A percentile compares a stretch with the other conserved stretches of the same genome.
Evolutionary conservation across 2,888 invertebrate genomes (phyloP).

Genomic region (Rotaria socialis): DNA sequence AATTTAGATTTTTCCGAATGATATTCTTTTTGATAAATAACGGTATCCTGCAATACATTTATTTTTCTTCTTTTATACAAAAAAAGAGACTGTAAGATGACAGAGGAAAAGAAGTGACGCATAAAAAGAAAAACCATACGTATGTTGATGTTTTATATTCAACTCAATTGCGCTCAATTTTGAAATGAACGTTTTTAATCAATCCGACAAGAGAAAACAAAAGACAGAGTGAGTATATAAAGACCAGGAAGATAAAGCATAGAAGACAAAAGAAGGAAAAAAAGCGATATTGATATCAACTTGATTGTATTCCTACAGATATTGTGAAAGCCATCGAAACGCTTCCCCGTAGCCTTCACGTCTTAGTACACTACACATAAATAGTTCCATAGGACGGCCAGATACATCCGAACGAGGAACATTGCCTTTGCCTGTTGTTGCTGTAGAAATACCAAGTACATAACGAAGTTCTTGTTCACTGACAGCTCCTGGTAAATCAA

Average conservation of each 20-base stretch:
- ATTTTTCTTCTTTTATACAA: conserved; percentile 26
- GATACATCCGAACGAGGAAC: conserved; percentile 77
- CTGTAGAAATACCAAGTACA: conserved; percentile 40
- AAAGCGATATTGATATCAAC: not conserved
- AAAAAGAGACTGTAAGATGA: not conserved
- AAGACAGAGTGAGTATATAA: conserved; percentile 10
- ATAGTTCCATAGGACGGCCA: conserved; percentile 92
- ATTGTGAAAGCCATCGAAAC: conserved; percentile 98
- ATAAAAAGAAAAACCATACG: not conserved
- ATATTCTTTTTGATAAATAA: not conserved
- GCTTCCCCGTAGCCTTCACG: conserved; percentile 99
- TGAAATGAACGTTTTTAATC: not conserved
- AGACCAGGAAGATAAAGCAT: conserved; percentile 27
- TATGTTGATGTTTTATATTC: not conserved
- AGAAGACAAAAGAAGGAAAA: not conserved
- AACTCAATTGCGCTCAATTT: not conserved
- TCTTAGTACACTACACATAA: conserved; percentile 98
- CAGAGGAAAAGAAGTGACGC: not conserved
- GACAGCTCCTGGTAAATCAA: conserved; percentile 91
- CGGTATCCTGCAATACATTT: not conserved
- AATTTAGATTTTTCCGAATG: too few relatives aligned
- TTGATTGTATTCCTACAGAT: conserved; percentile 59
- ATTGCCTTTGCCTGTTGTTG: conserved; percentile 67
- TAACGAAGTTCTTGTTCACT: conserved; percentile 86
- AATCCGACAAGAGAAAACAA: not conserved